phyloP scores from a whole-genome alignment of 2,113 vertebrate species.

The Ceratotherium simum region DNA sequence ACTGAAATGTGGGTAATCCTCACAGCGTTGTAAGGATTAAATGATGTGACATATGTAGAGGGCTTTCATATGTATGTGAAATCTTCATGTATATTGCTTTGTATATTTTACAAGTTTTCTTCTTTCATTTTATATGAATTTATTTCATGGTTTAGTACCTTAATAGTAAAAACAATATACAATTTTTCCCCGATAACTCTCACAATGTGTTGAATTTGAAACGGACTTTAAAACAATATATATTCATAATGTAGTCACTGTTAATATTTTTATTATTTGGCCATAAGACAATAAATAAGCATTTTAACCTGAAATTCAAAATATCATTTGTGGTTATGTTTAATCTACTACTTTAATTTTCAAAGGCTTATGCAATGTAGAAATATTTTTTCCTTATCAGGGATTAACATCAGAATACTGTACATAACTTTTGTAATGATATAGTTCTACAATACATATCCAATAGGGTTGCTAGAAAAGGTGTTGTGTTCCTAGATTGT shows the following conservation, averaged over 20 bases:
- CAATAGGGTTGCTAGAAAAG: not conserved
- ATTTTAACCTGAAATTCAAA: not conserved
- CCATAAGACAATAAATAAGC: not conserved
- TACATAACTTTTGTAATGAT: not conserved
- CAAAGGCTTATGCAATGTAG: not conserved
- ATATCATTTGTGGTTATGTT: not conserved
- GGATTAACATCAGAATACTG: not conserved
- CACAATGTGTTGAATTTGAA: no score
- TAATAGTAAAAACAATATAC: no score
- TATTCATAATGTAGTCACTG: not conserved
- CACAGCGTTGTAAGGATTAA: not conserved
- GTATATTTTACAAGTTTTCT: no score
- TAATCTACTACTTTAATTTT: not conserved
- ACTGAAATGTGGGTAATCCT: not conserved
- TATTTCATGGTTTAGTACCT: no score
- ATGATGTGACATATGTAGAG: not conserved
- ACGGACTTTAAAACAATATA: not conserved
- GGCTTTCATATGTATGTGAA: not conserved
- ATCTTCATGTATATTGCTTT: no score
- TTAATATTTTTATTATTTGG: not conserved
- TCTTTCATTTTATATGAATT: no score
- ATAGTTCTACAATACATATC: not conserved
- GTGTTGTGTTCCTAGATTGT: not conserved
- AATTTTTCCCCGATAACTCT: no score
- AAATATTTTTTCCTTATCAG: not conserved